Percentiles rank a stretch among this genome's conserved stretches.
phyloP scores from a whole-genome alignment of 2,113 vertebrate species.

The Protobothrops mucrosquamatus region DNA sequence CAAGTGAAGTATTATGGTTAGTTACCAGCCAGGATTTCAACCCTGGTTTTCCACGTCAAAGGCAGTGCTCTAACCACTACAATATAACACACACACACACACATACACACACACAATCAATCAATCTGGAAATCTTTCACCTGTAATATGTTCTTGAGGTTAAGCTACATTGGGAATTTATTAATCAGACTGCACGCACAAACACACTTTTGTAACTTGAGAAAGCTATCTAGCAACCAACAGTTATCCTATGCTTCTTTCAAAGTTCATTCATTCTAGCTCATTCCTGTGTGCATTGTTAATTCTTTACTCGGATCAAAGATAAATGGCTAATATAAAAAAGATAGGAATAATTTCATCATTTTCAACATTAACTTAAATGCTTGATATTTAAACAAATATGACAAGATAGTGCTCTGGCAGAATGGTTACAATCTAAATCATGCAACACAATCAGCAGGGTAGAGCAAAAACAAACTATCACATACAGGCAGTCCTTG shows the following conservation, averaged over 20 bases:
- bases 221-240: not conserved
- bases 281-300: not conserved
- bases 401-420: not conserved
- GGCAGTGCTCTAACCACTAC: not conserved
- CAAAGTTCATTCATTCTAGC: not conserved
- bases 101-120: not conserved
- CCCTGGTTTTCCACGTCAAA: not conserved
- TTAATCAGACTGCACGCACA: not conserved
- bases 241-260: not conserved
- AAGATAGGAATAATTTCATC: not conserved
- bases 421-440: not conserved
- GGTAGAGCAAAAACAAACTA: not conserved
- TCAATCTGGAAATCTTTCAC: not conserved
- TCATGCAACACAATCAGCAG: not conserved
- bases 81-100: not conserved
- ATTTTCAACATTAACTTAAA: not conserved
- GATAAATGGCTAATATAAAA: not conserved
- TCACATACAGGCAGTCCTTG: not conserved
- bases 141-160: not conserved
- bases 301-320: accelerated
- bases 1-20: not conserved
- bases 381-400: conserved; percentile 33
- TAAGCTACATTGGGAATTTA: not conserved
- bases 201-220: not conserved
- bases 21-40: not conserved